These are phyloP conservation scores for Osmerus eperlanus DNA, from an alignment of 2,113 vertebrate species.

Conservation along the genomic window DNA sequence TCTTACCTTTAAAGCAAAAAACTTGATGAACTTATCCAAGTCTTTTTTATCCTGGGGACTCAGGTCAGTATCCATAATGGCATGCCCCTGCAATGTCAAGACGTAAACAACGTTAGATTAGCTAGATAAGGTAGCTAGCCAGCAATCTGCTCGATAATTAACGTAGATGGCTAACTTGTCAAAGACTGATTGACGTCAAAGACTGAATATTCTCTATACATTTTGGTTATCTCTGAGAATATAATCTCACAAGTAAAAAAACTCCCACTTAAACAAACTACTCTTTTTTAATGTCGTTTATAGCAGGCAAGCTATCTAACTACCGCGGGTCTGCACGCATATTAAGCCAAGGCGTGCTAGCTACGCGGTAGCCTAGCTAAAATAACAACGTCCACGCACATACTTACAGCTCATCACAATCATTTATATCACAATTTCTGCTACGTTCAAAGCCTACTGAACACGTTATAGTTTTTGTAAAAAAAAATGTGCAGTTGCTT, in stretches of 20 bases:
- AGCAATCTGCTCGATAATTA: background rate
- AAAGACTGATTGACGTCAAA: too few relatives aligned
- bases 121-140: background rate
- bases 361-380: background rate
- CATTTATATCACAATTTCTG: constrained; percentile 45
- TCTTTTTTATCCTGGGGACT: constrained; percentile 97
- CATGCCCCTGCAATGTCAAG: constrained; percentile 66
- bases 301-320: too few relatives aligned
- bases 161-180: background rate
- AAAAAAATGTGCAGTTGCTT: constrained; percentile 1
- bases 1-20: constrained; percentile 96
- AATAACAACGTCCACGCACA: background rate
- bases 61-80: constrained; percentile 95
- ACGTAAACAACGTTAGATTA: background rate
- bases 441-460: background rate
- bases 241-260: too few relatives aligned
- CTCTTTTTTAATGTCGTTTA: too few relatives aligned
- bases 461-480: background rate
- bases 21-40: constrained; percentile 99
- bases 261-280: too few relatives aligned
- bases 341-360: background rate
- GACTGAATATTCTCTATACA: too few relatives aligned
- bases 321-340: background rate
- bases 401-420: constrained; percentile 47
- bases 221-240: too few relatives aligned